A percentile compares a stretch with the other conserved stretches of the same genome.
Evolutionary conservation across 2,888 invertebrate species (phyloP).

Genomic region (Pristionchus entomophagus): DNA sequence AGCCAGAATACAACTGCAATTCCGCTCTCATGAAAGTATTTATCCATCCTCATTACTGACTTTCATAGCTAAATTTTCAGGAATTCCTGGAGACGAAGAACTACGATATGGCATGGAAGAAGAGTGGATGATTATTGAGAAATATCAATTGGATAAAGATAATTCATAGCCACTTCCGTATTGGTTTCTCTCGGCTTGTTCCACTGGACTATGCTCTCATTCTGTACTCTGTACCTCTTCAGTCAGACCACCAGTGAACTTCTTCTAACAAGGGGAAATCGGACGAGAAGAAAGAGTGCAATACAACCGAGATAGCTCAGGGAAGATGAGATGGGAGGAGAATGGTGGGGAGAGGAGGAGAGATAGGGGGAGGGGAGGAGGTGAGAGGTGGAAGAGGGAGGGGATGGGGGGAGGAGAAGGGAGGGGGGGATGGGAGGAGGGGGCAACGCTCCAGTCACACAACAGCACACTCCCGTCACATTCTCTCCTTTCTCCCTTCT

Average conservation of each 20-base stretch:
- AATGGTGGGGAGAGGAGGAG: neutral
- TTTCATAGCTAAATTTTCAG: too few species aligned
- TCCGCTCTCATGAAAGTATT: neutral
- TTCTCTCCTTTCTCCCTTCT: neutral
- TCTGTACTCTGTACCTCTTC: neutral
- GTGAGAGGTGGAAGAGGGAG: neutral
- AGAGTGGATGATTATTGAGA: neutral
- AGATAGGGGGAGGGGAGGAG: neutral
- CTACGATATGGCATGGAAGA: constrained; percentile 33
- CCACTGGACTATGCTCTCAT: neutral
- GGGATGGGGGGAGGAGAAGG: neutral
- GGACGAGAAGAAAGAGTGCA: neutral
- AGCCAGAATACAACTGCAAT: neutral
- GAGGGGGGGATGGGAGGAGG: neutral
- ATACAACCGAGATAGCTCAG: neutral
- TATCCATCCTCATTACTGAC: neutral
- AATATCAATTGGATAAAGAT: neutral
- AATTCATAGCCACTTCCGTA: neutral
- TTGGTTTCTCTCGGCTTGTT: neutral
- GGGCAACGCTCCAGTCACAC: constrained; percentile 26
- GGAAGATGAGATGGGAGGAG: neutral
- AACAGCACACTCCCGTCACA: constrained; percentile 18
- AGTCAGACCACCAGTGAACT: neutral
- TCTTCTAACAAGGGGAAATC: too few species aligned
- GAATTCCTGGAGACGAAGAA: constrained; percentile 11